Percentiles rank a stretch among this genome's conserved stretches.
Evolutionary conservation across 1,140 invertebrate species (phyloP).

Genomic region (Macrosteles quadrilineatus): DNA sequence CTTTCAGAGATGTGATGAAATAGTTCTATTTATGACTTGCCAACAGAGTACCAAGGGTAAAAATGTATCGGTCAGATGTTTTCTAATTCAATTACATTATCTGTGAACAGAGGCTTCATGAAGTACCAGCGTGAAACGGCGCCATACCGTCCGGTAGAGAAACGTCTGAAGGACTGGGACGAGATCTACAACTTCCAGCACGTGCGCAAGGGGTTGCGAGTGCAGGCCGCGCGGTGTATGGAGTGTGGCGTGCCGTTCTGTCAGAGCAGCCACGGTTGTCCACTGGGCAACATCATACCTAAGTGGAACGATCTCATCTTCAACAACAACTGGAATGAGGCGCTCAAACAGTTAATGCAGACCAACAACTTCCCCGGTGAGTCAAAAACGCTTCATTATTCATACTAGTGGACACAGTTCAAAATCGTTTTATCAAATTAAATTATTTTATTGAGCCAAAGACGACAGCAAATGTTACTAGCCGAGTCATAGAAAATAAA

Average conservation of each 20-base stretch:
- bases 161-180: constrained; percentile 91
- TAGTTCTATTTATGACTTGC: too few species aligned
- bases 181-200: constrained; percentile 91
- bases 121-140: constrained; percentile 90
- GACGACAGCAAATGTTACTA: too few species aligned
- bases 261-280: constrained; percentile 95
- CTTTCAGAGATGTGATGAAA: too few species aligned
- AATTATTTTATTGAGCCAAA: too few species aligned
- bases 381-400: too few species aligned
- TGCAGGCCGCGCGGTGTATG: constrained; percentile 97
- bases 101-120: constrained; percentile 92
- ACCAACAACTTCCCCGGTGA: constrained; percentile 97
- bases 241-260: constrained; percentile 99
- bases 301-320: constrained; percentile 99
- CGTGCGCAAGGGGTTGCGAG: constrained; percentile 83
- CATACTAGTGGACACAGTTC: too few species aligned
- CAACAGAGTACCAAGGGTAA: too few species aligned
- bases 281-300: constrained; percentile 97
- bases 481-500: too few species aligned
- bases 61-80: too few species aligned
- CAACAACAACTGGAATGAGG: constrained; percentile 94
- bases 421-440: too few species aligned
- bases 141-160: constrained; percentile 80
- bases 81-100: too few species aligned
- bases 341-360: constrained; percentile 92